Evolutionary conservation across 2,113 vertebrate genomes (phyloP).

Genomic region (Anolis carolinensis): DNA sequence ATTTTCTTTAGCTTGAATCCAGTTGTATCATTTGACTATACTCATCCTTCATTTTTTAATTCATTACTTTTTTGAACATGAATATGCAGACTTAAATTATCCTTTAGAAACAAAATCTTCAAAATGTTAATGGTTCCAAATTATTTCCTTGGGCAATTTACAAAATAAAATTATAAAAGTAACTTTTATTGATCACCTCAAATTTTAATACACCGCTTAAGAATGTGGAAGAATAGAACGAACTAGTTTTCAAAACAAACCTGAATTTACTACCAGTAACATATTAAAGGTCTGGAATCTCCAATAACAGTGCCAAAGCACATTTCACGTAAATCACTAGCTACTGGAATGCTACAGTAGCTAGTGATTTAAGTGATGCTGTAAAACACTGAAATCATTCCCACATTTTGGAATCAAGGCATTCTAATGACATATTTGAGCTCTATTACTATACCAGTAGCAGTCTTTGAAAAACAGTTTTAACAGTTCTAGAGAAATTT

Average conservation of each 20-base stretch:
- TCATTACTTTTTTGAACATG: constrained; percentile 28
- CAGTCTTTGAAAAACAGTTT: constrained; percentile 56
- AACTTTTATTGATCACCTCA: constrained; percentile 95
- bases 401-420: constrained; percentile 54
- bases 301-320: constrained; percentile 76
- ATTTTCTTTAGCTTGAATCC: too few relatives aligned
- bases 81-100: constrained; percentile 46
- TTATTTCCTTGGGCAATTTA: constrained; percentile 73
- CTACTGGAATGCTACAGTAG: constrained; percentile 37
- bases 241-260: constrained; percentile 85
- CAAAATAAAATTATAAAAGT: constrained; percentile 93
- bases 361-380: constrained; percentile 26
- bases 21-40: not conserved
- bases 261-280: constrained; percentile 80
- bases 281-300: constrained; percentile 82
- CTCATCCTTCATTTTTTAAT: constrained; percentile 5
- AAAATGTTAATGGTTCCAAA: constrained; percentile 69
- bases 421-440: constrained; percentile 60
- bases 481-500: constrained; percentile 64
- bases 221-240: constrained; percentile 89
- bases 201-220: constrained; percentile 90
- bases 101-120: constrained; percentile 51
- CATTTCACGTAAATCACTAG: constrained; percentile 64
- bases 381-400: constrained; percentile 52
- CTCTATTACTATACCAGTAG: constrained; percentile 69